Evolutionary conservation across 1,140 invertebrate genomes (phyloP).

Genomic region (Penaeus indicus): DNA sequence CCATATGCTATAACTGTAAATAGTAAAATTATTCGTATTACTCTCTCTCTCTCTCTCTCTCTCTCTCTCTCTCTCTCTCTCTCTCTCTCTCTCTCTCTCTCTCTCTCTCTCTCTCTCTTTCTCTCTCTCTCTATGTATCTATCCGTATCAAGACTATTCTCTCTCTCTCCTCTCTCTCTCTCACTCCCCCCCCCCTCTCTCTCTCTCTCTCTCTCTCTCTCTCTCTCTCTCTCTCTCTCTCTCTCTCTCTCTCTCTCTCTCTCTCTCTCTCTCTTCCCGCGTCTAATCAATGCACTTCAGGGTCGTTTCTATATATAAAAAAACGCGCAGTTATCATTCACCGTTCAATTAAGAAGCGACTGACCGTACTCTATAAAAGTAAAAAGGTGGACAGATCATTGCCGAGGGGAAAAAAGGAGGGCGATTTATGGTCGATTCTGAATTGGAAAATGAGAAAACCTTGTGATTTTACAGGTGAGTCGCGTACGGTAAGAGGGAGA

Average conservation of each 20-base stretch:
- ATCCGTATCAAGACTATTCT: background rate
- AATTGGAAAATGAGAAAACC: background rate
- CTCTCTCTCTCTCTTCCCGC: no score
- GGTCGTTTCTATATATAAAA: no score
- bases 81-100: background rate
- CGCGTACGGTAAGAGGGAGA: background rate
- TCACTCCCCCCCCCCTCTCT: background rate
- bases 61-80: background rate
- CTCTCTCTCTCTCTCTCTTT: background rate
- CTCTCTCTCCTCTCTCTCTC: background rate
- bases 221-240: background rate
- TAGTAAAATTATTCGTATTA: background rate
- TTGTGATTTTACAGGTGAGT: no score
- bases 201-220: background rate
- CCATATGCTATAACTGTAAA: background rate
- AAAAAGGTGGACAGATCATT: no score
- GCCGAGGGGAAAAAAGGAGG: background rate
- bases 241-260: no score
- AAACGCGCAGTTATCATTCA: no score
- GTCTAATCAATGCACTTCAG: no score
- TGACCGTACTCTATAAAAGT: no score
- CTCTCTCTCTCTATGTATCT: background rate
- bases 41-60: background rate
- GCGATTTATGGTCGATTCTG: background rate
- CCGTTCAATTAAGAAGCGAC: no score